Base-by-base conservation (phyloP, 2,113 vertebrate genomes). In the Rhinolophus ferrumequinum region DNA sequence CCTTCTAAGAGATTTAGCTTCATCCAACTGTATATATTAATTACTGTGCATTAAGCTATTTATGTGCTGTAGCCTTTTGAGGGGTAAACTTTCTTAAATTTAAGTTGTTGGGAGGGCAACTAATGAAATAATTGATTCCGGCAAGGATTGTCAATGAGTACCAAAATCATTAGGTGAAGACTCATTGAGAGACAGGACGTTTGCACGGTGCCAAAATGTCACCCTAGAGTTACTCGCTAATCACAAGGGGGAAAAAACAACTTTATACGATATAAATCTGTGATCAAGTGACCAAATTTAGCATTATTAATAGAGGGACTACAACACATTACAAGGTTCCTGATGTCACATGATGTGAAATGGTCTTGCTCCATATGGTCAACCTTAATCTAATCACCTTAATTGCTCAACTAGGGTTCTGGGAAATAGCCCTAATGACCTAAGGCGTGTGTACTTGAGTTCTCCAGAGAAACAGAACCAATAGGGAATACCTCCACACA, bases 391-490 rank as follows among this genome's bases (percentile, higher is more conserved):
- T 35, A 67, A 35, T 67, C 18, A 35, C 50, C 52, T 84, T 89
- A 77, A 58, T 52, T 93, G 90, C 41, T 60, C 28, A 73, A 18
- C 28, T 24, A 73, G 56, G 4, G 15, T 28, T 77, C n/a, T n/a
- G 67, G 88, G 70, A 89, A 86, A 28, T 10, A 35, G 16, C n/a
- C 33, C 11, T 5, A 4, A n/a, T n/a, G 35, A 28, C 70, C 64
- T 13, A 56, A 52, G 47, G 70, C 13, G 18, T 75, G 47, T 58
- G 26, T 73, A 28, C 35, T 69, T 41, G 69, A 28, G 12, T 60
- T 95, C 56, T 95, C 18, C 44, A 84, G 64, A 58, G 22, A 92
- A 92, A 54, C 47, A 79, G 95, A 88, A 73, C 6, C 26, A 33
- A 41, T 56, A n/a, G 22, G n/a, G 19, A 5, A 75, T 84, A 26